phyloP scores from a whole-genome alignment of 2,797 vertebrate species.

The Balearica regulorum region DNA sequence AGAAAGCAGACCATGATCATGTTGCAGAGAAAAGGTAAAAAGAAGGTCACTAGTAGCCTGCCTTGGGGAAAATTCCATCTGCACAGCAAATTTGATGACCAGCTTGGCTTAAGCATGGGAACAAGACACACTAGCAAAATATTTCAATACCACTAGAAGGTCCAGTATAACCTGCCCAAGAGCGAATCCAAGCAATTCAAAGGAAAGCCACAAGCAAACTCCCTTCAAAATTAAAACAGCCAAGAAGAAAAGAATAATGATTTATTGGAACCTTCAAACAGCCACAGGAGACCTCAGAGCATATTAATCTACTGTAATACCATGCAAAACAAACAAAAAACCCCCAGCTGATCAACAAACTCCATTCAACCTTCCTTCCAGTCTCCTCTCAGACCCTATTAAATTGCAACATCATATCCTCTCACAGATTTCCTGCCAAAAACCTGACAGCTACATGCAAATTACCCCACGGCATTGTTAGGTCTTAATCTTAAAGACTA shows the following conservation, averaged over 20 bases:
- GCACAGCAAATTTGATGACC: background rate
- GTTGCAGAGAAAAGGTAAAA: background rate
- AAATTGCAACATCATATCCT: background rate
- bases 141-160: background rate
- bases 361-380: background rate
- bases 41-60: background rate
- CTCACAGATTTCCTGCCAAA: background rate
- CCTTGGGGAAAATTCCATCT: constrained; percentile 20
- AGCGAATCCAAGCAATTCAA: background rate
- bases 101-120: background rate
- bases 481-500: background rate
- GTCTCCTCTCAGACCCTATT: background rate
- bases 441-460: background rate
- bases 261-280: background rate
- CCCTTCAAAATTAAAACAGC: background rate
- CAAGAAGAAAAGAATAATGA: background rate
- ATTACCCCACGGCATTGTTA: background rate
- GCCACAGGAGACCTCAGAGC: background rate
- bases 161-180: background rate
- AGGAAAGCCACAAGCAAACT: background rate
- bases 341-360: background rate
- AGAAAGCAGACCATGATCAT: background rate
- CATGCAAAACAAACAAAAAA: background rate
- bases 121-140: background rate
- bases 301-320: background rate